Conservation (phyloP, 1,140 invertebrate species). For the Ooceraea biroi region DNA sequence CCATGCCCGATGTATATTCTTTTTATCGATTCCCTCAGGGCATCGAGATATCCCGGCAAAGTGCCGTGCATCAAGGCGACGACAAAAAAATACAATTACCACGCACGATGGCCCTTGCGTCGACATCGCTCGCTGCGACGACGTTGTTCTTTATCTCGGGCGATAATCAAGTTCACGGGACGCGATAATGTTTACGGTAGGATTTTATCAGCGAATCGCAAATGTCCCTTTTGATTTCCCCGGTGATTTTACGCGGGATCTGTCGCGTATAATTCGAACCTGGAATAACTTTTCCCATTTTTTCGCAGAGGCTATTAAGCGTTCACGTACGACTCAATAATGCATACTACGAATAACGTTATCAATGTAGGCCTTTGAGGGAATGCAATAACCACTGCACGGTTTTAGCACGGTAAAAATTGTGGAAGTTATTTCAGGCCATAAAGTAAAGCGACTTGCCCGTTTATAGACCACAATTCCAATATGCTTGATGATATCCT, state of each 20-base stretch:
- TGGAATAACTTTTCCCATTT: not conserved
- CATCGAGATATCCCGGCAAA: conserved; percentile 35
- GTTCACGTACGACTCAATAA: not conserved
- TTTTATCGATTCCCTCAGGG: conserved; percentile 19
- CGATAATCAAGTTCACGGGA: not conserved
- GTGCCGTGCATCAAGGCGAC: conserved; percentile 13
- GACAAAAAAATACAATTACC: conserved; percentile 34
- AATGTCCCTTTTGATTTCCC: not conserved
- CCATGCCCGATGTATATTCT: conserved; percentile 7
- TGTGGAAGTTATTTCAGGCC: not conserved
- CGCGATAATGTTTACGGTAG: not conserved
- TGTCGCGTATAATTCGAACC: not conserved
- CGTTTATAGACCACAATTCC: not conserved
- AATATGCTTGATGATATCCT: not conserved
- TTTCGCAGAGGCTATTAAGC: not conserved
- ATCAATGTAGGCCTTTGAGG: not conserved
- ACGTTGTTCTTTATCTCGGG: conserved; percentile 17
- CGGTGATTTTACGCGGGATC: not conserved
- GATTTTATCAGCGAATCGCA: not conserved
- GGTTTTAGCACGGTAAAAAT: conserved; percentile 1
- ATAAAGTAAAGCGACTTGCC: not conserved
- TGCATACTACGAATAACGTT: not conserved
- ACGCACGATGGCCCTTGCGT: conserved; percentile 37
- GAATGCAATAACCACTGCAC: not conserved
- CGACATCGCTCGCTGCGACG: not conserved